Percentiles rank a stretch among this genome's conserved stretches.
These are phyloP conservation scores for Sebastes umbrosus DNA, from an alignment of 2,797 vertebrate genomes.

Conservation along the genomic window DNA sequence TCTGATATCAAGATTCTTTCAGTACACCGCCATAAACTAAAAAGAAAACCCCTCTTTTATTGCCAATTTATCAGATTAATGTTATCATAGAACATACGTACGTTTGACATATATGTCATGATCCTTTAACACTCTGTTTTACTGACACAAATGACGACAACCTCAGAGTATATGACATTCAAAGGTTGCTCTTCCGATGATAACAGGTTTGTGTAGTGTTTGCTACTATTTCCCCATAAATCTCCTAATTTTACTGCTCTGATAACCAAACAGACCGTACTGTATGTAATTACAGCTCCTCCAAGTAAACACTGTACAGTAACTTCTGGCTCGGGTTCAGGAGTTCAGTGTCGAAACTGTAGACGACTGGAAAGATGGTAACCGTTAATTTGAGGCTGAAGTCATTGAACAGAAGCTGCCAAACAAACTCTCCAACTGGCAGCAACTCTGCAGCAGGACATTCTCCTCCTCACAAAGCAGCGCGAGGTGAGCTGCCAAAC, in stretches of 20 bases:
- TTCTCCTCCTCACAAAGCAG: constrained; percentile 45
- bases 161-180: constrained; percentile 3
- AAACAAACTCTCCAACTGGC: constrained; percentile 55
- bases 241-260: not conserved
- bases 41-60: not conserved
- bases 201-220: not conserved
- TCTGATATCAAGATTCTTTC: not conserved
- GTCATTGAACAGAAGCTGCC: constrained; percentile 48
- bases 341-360: constrained; percentile 24
- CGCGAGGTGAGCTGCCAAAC: constrained; percentile 41
- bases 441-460: constrained; percentile 38
- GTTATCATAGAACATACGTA: not conserved
- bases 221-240: not conserved
- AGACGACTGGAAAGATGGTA: constrained; percentile 23
- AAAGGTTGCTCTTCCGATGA: constrained; percentile 15
- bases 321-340: constrained; percentile 13
- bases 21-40: not conserved
- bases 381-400: constrained; percentile 57
- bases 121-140: constrained; percentile 30
- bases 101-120: constrained; percentile 15
- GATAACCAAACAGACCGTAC: not conserved
- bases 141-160: not conserved
- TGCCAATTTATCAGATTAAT: not conserved
- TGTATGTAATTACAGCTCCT: not conserved
- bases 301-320: not conserved